Percentiles rank a stretch among this genome's conserved stretches.
Evolutionary conservation across 2,113 vertebrate species (phyloP).

Genomic region (Bos taurus): ARS-UCD2.0 NC_037335.1:45556501-45557000

Average conservation of each 20-base stretch:
- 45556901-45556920: neutral
- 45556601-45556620: neutral
- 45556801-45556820: neutral
- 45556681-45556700: neutral
- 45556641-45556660: neutral
- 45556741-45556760: neutral
- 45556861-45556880: neutral
- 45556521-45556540: neutral
- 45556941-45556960: neutral
- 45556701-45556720: neutral
- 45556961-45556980: neutral
- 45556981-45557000: neutral
- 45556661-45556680: neutral
- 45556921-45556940: neutral
- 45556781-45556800: neutral
- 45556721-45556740: neutral
- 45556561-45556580: neutral
- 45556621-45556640: neutral
- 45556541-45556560: neutral
- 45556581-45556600: neutral
- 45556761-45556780: neutral
- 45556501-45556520: neutral
- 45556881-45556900: neutral
- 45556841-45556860: neutral
- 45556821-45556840: neutral